A percentile compares a stretch with the other conserved stretches of the same genome.
phyloP scores from a whole-genome alignment of 2,888 invertebrate genomes.

The Drosophila greeni region DNA sequence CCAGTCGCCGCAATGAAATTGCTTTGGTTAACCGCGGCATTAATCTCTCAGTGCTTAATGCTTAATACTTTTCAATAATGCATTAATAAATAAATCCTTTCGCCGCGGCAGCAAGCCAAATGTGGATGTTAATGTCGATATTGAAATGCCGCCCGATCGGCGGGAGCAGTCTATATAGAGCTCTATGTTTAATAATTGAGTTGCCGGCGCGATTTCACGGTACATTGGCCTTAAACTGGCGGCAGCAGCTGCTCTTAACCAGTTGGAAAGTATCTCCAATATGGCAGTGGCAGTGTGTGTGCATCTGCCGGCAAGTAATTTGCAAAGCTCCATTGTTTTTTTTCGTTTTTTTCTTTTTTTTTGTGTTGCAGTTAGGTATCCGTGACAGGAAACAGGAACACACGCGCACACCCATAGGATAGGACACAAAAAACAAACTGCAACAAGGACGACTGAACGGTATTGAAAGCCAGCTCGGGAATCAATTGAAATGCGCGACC shows the following conservation, averaged over 20 bases:
- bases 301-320: constrained; percentile 56
- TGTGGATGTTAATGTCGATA: constrained; percentile 23
- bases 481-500: constrained; percentile 60
- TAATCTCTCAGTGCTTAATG: constrained; percentile 34
- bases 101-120: constrained; percentile 21
- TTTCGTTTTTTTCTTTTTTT: neutral
- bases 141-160: constrained; percentile 9
- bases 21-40: constrained; percentile 36
- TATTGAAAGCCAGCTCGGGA: constrained; percentile 41
- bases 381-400: constrained; percentile 49
- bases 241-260: constrained; percentile 25
- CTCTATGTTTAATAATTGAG: constrained; percentile 32
- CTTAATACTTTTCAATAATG: constrained; percentile 25
- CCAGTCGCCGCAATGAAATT: constrained; percentile 30
- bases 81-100: constrained; percentile 31
- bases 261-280: constrained; percentile 13
- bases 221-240: constrained; percentile 44
- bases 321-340: constrained; percentile 48
- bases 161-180: neutral
- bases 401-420: constrained; percentile 9
- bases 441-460: constrained; percentile 35
- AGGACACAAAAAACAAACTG: constrained; percentile 49
- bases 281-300: constrained; percentile 5
- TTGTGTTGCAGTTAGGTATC: constrained; percentile 30
- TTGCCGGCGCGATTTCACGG: constrained; percentile 39